These are phyloP conservation scores for Acromyrmex heyeri DNA, from an alignment of 1,140 invertebrate species.

Conservation along the genomic window DNA sequence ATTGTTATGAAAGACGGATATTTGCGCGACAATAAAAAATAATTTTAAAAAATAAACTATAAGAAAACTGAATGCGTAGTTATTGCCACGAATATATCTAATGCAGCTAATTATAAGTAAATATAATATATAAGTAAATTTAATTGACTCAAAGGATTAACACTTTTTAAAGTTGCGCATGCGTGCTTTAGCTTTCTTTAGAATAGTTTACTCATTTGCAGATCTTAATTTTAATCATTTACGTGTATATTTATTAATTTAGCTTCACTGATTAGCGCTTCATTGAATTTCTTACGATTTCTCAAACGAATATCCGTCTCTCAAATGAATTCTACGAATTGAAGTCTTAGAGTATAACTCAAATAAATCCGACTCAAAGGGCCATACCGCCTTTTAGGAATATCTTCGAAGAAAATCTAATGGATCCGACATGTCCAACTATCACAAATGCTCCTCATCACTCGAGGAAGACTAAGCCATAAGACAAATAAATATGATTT, in stretches of 20 bases:
- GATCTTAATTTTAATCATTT: constrained; percentile 4
- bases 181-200: not conserved
- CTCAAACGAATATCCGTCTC: constrained; percentile 24
- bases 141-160: constrained; percentile 4
- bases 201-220: not conserved
- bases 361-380: constrained; percentile 55
- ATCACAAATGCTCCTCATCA: constrained; percentile 14
- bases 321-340: constrained; percentile 39
- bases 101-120: not conserved
- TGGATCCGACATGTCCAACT: not conserved
- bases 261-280: not conserved
- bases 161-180: not conserved
- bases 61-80: not conserved
- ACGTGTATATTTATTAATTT: constrained; percentile 30
- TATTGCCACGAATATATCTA: not conserved
- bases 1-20: not conserved
- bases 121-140: constrained; percentile 3
- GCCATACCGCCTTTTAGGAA: constrained; percentile 30
- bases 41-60: not conserved
- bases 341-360: not conserved
- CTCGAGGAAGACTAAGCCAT: not conserved
- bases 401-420: constrained; percentile 23
- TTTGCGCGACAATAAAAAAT: not conserved
- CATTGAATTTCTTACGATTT: not conserved
- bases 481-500: constrained; percentile 50